A percentile compares a stretch with the other conserved stretches of the same genome.
Evolutionary conservation across 30 jellyfish, hydroid and myxozoan species (phyloP).

Genomic region (Cassiopea xamachana): DNA sequence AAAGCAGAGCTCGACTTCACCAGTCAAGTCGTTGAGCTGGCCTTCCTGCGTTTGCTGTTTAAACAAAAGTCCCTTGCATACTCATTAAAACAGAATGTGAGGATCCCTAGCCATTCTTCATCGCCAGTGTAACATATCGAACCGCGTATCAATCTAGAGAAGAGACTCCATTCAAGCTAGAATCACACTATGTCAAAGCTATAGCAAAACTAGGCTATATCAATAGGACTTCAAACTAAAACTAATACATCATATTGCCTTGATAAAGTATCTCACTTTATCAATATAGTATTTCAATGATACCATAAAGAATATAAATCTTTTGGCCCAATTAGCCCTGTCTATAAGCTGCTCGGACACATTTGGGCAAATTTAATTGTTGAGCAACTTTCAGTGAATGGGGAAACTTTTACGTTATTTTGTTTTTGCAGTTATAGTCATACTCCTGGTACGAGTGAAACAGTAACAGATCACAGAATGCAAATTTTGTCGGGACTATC

Average conservation of each 20-base stretch:
- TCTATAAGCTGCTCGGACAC: no score
- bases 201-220: conserved; percentile 21
- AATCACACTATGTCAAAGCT: neutral
- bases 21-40: conserved; percentile 37
- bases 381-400: no score
- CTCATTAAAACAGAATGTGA: conserved; percentile 37
- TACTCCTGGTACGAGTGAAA: no score
- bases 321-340: no score
- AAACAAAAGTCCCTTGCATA: conserved; percentile 1
- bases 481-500: no score
- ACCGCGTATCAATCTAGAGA: neutral
- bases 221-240: conserved; percentile 3
- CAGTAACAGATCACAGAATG: no score
- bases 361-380: no score
- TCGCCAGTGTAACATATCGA: conserved; percentile 34
- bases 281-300: no score
- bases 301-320: no score
- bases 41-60: neutral
- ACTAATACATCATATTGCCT: conserved; percentile 22
- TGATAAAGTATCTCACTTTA: no score
- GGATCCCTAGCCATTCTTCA: conserved; percentile 24
- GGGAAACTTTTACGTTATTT: no score
- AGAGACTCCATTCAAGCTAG: conserved; percentile 4
- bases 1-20: conserved; percentile 38
- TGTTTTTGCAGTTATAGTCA: no score